Percentiles rank a stretch among this genome's conserved stretches.
phyloP scores from a whole-genome alignment of 2,113 vertebrate genomes.

The Crotalus horridus region DNA sequence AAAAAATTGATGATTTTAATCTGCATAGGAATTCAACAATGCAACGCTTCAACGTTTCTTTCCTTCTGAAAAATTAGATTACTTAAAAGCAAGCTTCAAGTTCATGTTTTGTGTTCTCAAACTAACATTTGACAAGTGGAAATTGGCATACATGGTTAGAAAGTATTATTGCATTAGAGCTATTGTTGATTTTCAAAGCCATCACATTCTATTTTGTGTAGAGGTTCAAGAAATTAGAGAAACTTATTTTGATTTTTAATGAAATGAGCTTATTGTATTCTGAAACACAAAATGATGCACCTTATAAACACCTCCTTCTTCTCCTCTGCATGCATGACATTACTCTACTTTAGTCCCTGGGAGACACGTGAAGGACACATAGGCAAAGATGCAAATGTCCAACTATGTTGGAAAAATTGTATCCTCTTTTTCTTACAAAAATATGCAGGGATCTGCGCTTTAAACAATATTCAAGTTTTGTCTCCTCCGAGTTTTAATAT shows the following conservation, averaged over 20 bases:
- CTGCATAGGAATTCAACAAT: neutral
- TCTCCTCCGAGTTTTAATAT: neutral
- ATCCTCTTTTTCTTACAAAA: neutral
- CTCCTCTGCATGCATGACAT: neutral
- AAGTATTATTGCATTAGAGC: neutral
- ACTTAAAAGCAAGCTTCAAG: neutral
- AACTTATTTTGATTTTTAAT: neutral
- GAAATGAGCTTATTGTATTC: neutral
- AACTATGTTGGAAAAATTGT: neutral
- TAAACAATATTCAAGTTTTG: neutral
- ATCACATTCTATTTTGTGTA: neutral
- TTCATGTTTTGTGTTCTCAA: neutral
- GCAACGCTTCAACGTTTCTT: neutral
- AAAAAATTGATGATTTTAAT: neutral
- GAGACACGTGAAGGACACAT: neutral
- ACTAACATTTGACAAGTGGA: neutral
- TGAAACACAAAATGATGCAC: neutral
- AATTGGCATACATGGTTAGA: neutral
- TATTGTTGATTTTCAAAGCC: neutral
- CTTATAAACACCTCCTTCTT: neutral
- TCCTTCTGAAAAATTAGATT: neutral
- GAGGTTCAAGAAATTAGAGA: neutral
- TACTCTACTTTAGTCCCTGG: neutral
- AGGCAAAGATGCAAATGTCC: neutral
- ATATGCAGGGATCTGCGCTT: neutral